Base-by-base conservation (phyloP, 2,888 invertebrate genomes). In the Mycalesis mineus region DNA sequence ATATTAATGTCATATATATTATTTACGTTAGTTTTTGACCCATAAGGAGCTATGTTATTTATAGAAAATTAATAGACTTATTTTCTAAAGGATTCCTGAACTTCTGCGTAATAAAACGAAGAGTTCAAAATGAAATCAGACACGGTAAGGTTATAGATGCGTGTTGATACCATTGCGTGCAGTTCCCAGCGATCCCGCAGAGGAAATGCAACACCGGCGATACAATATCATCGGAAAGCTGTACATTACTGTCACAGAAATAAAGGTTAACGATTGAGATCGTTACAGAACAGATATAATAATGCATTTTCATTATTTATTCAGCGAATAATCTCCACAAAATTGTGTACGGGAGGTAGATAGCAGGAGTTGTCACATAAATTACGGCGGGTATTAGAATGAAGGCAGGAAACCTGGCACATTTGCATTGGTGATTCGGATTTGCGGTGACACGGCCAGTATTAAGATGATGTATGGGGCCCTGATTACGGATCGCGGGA, bases 391-490 rank as follows among this genome's bases (percentile, higher is more conserved):
- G 80, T 82, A 86, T 87, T 88, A 86, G 78, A 75, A 74, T 70
- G 75, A 80, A 80, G 75, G 78, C 76, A 73, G 75, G 73, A 77
- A 73, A 77, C 73, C 75, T 71, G 71, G 71, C 72, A 80, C 82
- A 89, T 89, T 89, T 87, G 88, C 87, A 88, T 83, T 85, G 80
- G 81, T 82, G 77, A 84, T 83, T 81, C 72, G 80, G 80, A 87
- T 86, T 87, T 83, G 84, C 82, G 77, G 78, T 83, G 88, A 88
- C 88, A 80, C 75, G 78, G 78, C 75, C 81, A 82, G 85, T 86
- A 88, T 86, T 88, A 84, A 84, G 79, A 87, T 89, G 88, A 88
- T 85, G 82, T 78, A 88, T 86, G 72, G 83, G 63, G 64, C 75
- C 81, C 81, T 88, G 86, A 89, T 88, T 87, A 77, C 79, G 68